Evolutionary conservation across 2,113 vertebrate species (phyloP).

Genomic region (Paradisaea rubra): DNA sequence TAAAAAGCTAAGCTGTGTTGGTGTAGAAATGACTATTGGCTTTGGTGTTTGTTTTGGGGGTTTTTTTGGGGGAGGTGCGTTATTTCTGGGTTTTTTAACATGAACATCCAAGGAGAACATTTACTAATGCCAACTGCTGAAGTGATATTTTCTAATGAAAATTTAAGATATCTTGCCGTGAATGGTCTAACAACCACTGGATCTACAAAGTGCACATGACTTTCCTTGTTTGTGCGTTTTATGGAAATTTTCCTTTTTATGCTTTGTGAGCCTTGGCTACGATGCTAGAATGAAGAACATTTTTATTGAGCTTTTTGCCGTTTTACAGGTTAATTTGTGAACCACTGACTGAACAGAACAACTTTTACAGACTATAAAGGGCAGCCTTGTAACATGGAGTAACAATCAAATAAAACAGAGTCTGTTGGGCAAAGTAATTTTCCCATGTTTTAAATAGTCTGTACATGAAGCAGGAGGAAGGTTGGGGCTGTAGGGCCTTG

Average conservation of each 20-base stretch:
- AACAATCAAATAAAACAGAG: background rate
- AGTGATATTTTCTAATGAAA: background rate
- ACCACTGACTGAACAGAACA: conserved; percentile 9
- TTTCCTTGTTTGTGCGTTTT: background rate
- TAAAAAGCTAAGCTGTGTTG: background rate
- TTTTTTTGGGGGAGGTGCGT: rapidly evolving
- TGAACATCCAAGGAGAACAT: background rate
- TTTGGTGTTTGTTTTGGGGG: background rate
- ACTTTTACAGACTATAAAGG: conserved; percentile 24
- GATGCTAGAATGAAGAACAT: background rate
- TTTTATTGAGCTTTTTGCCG: conserved; percentile 11
- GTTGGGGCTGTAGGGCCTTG: background rate
- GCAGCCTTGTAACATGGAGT: background rate
- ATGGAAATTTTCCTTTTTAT: background rate
- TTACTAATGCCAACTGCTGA: background rate
- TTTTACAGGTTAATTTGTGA: conserved; percentile 37
- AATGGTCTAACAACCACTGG: background rate
- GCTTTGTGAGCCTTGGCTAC: background rate
- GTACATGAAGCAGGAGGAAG: background rate
- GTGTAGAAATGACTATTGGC: background rate
- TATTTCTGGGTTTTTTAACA: background rate
- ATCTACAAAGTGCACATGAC: background rate
- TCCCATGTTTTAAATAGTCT: background rate
- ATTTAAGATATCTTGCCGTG: background rate
- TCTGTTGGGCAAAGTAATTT: background rate